Conservation (phyloP, 2,888 invertebrate species). For the Keiferia lycopersicella region DNA sequence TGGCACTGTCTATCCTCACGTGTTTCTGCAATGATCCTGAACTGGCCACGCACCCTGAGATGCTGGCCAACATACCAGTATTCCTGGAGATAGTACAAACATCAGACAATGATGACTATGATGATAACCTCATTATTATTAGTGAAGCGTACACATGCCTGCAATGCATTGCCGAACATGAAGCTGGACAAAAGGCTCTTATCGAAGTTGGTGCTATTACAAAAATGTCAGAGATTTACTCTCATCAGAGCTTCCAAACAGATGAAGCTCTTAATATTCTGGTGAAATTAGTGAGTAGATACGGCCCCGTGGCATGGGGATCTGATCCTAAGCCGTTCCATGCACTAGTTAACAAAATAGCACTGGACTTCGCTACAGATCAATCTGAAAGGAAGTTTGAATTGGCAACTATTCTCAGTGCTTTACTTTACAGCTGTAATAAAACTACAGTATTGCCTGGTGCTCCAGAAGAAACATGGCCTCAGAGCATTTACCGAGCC, state of each 20-base stretch:
- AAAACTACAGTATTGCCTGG: constrained; percentile 84
- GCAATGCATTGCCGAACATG: constrained; percentile 89
- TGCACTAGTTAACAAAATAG: constrained; percentile 89
- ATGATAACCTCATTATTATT: constrained; percentile 92
- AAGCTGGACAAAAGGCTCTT: constrained; percentile 90
- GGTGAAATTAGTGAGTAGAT: constrained; percentile 86
- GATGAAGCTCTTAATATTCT: constrained; percentile 93
- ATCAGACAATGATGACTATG: constrained; percentile 91
- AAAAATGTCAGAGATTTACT: constrained; percentile 92
- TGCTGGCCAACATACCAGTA: constrained; percentile 91
- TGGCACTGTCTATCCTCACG: constrained; percentile 92
- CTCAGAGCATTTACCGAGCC: constrained; percentile 89
- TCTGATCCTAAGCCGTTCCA: constrained; percentile 90
- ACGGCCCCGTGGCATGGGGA: constrained; percentile 89
- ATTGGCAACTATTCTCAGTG: constrained; percentile 89
- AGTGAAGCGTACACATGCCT: constrained; percentile 93
- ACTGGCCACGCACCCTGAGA: constrained; percentile 90
- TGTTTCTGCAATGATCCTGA: constrained; percentile 92
- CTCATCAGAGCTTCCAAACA: constrained; percentile 93
- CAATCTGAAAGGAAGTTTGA: constrained; percentile 95
- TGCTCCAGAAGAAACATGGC: constrained; percentile 89
- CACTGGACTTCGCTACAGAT: constrained; percentile 93
- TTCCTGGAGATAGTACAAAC: constrained; percentile 92
- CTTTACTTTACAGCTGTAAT: constrained; percentile 87
- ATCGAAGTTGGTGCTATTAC: constrained; percentile 89